Evolutionary conservation across 2,113 vertebrate species (phyloP), one percentile per base, ranked within the genome.

Genomic region (Rana temporaria): DNA sequence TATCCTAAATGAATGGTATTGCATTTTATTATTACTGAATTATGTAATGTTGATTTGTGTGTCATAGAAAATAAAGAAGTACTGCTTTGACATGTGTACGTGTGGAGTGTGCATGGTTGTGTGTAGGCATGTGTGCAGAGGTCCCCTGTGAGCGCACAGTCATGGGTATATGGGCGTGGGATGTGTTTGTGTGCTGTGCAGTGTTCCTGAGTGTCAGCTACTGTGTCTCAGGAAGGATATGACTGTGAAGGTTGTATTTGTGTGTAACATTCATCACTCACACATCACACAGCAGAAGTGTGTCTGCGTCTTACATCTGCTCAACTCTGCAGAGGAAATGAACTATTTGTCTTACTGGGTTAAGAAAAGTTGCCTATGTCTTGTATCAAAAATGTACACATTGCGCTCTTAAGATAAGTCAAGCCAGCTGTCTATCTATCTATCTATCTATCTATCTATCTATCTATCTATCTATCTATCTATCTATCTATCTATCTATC

Each of bases 241-340:
- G 66, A 60, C 55, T 80, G 77, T 24, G 64, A 68, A 79, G 68
- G 77, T 68, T 32, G 53, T 80, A 70, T 64, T 70, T 70, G 66
- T 80, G 78, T 80, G 78, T 80, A 57, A 79, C 52, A 69, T 79
- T 69, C 53, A 70, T 56, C 78, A 80, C 56, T 70, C 34, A 52
- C 78, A 69, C 48, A 79, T 57, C 52, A 75, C 56, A 59, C 19
- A 32, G 32, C 18, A 60, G 19, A 74, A 59, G 71, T 20, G 71
- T 74, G 71, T 38, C 71, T 38, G 55, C 56, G 38, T 73, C 56
- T 30, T 59, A 24, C 53, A 14, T 34, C 16, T n/a, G n/a, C n/a
- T 9, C 17, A 6, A 32, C 3, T 16, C 6, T 34, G 3, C 4
- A 60, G 32, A 75, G 57, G 72, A 59, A 74, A 26, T 59, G 26